Base-by-base conservation (phyloP, 2,797 vertebrate species). In the Peromyscus eremicus region DNA sequence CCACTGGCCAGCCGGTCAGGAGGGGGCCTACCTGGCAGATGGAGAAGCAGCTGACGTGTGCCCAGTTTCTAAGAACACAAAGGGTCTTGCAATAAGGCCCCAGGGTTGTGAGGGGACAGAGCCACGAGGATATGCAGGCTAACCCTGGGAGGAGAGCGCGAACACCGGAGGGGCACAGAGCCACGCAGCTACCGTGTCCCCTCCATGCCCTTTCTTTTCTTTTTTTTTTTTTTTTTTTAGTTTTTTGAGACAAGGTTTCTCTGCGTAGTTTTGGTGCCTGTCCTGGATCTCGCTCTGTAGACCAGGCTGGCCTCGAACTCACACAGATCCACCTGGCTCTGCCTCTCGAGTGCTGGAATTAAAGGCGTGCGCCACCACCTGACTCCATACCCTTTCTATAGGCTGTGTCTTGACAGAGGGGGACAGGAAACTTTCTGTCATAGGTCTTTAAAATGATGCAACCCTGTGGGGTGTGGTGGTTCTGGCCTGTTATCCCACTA, bases 21-120 rank as follows among this genome's bases (percentile, higher is more conserved):
- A 84, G 46, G 6, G 32, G 19, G 37, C 19, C 62, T 76, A 57
- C 40, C 27, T 27, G 60, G 90, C 77, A 9, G 62, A 43, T 10
- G 2, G 52, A 57, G 32, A 57, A 85, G 23, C 73, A 88, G 46
- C 34, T 46, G 27, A 16, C 66, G 73, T 55, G 25, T 55, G 37
- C n/a, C 52, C 62, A 40, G 62, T 77, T 94, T 89, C 82, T 89
- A 60, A 57, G 94, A 70, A 86, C 4, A 3, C 57, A 49, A 52
- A 79, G 68, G 73, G 62, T 6, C 71, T 77, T 57, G 49, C 49
- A 43, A 29, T 32, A 64, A 70, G 5, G 46, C 2, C 86, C 6
- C 40, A 6, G 40, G 60, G 82, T 3, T 17, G 23, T 37, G n/a
- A 60, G 21, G 13, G 68, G 60, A 8, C 90, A n/a, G 32, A 83